Base-by-base conservation (phyloP, 2,113 vertebrate genomes). In the Corythoichthys intestinalis region DNA sequence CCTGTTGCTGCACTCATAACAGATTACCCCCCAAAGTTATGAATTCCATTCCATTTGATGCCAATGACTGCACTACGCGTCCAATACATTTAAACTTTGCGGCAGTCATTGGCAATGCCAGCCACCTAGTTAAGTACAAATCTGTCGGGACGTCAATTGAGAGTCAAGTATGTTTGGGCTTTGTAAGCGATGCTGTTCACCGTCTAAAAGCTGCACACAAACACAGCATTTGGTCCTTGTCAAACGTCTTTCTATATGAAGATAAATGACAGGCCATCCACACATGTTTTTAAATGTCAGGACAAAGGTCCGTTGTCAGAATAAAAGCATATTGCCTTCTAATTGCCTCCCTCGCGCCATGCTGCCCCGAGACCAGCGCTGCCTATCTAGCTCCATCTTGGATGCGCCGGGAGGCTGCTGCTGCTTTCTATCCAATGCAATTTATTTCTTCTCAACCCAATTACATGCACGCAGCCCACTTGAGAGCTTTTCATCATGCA, bases 21-120 rank as follows among this genome's bases (percentile, higher is more conserved):
- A 44, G 41, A 44, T 44, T 44, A 5, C 41, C 41, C 41, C 41
- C 41, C 1, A 44, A 44, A 44, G 9, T 44, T 44, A 44, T 4
- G 41, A 44, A 44, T 44, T 44, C 9, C 6, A 5, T 44, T 44
- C 6, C 41, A 5, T 44, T 44, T 44, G 41, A 5, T 44, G 41
- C 41, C 41, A 44, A 44, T 44, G 41, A 44, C 1, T 1, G 41
- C 41, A 44, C 6, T 8, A 44, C 6, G 9, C 41, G 41, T 44
- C 41, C 73, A 49, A 75, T 54, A 58, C 83, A 81, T 73, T 90
- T 81, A 88, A 91, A 86, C 50, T 63, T 63, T 75, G 67, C 71
- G 58, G 50, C n/a, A 44, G 41, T 4, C 41, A 5, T 5, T 44
- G 39, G 38, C 13, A 15, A 8, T 37, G 14, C 52, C 67, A 15